Evolutionary conservation across 1,140 invertebrate genomes (phyloP), one percentile per base, ranked within the genome.

Genomic region (Zaprionus capensis): DNA sequence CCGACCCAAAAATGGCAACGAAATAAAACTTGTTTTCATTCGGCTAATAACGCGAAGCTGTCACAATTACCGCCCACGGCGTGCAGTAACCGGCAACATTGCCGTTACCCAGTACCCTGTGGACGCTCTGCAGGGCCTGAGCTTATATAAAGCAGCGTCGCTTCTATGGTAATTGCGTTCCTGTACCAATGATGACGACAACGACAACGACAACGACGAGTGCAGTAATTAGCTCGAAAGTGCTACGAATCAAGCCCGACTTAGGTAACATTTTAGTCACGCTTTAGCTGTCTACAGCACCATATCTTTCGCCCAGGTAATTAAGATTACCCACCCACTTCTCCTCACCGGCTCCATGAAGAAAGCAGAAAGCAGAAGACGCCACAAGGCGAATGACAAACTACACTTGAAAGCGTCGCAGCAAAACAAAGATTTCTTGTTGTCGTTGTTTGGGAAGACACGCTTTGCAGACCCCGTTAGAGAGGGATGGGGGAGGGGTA

Each of bases 261-360:
- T 88, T 88, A 88, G 85, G 85, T 88, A 88, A 88, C 76, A 66
- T 90, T 76, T 85, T 75, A 90, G 85, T 88, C 85, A 88, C 81
- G 85, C 78, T 88, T 90, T 90, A 67, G 59, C 85, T 80, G 49
- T 79, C 85, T 80, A 70, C 75, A 81, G 62, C 79, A 58, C 59
- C 78, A 88, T 81, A 90, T 88, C 81, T 83, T 66, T 87, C 61
- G 68, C 44, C 65, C 65, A 24, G 78, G 85, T 77, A 88, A 88
- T 88, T 88, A 90, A 88, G 85, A 90, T 81, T 81, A 57, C 78
- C 38, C 38, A 38, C 6, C 41, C n/a, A 17, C 38, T 7, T 7
- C 26, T 28, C 38, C 38, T 4, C 38, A 5, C n/a, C n/a, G n/a
- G n/a, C n/a, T 46, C 7, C 3, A 17, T 17, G 41, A 46, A 61